A percentile compares a stretch with the other conserved stretches of the same genome.
Conservation (phyloP, 1,140 invertebrate species). For the Rhagoletis zephyria region DNA sequence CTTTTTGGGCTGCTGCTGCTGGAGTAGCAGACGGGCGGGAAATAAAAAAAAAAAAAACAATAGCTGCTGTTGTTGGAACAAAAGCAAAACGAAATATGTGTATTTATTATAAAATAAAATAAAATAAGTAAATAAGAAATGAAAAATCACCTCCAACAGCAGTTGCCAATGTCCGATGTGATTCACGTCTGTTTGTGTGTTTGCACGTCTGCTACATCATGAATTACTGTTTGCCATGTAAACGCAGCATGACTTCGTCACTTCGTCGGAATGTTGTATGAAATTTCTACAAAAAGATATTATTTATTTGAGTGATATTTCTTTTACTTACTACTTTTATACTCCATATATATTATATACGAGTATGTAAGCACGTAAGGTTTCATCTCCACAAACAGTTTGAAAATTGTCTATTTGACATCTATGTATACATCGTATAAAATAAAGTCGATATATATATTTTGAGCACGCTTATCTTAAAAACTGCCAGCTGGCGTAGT, state of each 20-base stretch:
- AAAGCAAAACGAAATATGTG: constrained; percentile 33
- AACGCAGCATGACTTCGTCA: constrained; percentile 31
- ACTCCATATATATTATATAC: too few relatives aligned
- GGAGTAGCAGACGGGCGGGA: not conserved
- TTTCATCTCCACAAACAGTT: too few relatives aligned
- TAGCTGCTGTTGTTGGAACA: not conserved
- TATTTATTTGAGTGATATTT: not conserved
- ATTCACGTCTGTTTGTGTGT: not conserved
- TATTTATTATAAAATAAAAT: not conserved
- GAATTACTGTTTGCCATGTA: constrained; percentile 10
- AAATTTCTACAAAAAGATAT: not conserved
- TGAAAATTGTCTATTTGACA: too few relatives aligned
- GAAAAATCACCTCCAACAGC: constrained; percentile 1
- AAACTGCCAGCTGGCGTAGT: too few relatives aligned
- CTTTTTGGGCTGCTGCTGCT: not conserved
- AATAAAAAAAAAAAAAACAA: too few relatives aligned
- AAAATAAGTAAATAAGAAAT: not conserved
- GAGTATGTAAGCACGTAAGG: too few relatives aligned
- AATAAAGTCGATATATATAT: too few relatives aligned
- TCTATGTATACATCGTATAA: too few relatives aligned
- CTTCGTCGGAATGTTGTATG: constrained; percentile 27
- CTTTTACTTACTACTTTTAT: too few relatives aligned
- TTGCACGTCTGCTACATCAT: not conserved
- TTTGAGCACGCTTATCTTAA: too few relatives aligned
- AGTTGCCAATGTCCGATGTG: not conserved